A percentile compares a stretch with the other conserved stretches of the same genome.
These are phyloP conservation scores for Condylostylus longicornis DNA, from an alignment of 1,140 invertebrate genomes.

Conservation along the genomic window DNA sequence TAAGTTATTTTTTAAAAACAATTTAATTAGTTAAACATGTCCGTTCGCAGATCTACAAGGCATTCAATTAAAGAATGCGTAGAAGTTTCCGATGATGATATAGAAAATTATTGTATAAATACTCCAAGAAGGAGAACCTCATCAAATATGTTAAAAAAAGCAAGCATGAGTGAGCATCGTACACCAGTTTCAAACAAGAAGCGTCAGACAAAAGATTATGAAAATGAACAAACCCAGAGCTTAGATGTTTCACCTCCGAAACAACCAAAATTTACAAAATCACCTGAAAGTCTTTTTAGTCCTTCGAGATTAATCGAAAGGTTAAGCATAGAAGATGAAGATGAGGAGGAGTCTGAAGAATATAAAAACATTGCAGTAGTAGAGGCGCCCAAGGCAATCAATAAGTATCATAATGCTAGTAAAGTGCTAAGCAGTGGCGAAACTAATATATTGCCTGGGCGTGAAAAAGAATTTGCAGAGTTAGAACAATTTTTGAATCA, in stretches of 20 bases:
- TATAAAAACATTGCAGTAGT: conserved; percentile 2
- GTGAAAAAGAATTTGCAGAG: conserved; percentile 59
- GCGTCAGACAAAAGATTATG: not conserved
- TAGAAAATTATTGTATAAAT: no score
- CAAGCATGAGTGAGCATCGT: no score
- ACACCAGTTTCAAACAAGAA: not conserved
- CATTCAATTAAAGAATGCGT: no score
- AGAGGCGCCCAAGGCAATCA: conserved; percentile 6
- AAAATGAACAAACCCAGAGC: not conserved
- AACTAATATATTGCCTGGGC: conserved; percentile 51
- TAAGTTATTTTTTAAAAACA: no score
- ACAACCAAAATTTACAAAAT: conserved; percentile 7
- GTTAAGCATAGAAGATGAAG: conserved; percentile 26
- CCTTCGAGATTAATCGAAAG: conserved; percentile 23
- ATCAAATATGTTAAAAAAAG: no score
- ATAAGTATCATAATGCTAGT: conserved; percentile 40
- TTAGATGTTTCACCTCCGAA: conserved; percentile 24
- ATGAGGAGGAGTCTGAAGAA: conserved; percentile 6
- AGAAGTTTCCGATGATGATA: no score
- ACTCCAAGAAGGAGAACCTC: no score
- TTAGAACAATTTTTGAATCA: conserved; percentile 52
- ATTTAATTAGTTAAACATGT: no score
- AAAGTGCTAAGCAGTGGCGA: conserved; percentile 54
- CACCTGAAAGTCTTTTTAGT: conserved; percentile 21
- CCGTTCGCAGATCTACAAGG: no score